phyloP scores from a whole-genome alignment of 1,140 invertebrate genomes.

The Nasonia vitripennis region DNA sequence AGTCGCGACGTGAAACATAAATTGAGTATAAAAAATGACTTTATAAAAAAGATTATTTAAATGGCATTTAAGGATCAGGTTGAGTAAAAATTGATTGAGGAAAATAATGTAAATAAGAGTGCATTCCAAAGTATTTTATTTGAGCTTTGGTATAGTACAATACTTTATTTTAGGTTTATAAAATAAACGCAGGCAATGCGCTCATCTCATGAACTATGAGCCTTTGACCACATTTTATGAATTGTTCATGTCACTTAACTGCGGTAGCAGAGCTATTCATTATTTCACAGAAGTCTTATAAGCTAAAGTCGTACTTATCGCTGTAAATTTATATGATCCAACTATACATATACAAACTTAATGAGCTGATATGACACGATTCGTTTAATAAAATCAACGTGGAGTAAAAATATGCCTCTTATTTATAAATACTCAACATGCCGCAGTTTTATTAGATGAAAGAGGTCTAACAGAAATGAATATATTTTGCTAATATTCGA shows the following conservation, averaged over 20 bases:
- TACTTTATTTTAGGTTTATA: conserved; percentile 53
- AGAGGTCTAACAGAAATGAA: background rate
- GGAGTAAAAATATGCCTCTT: background rate
- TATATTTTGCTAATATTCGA: background rate
- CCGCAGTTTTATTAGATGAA: too few relatives aligned
- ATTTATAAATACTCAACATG: background rate
- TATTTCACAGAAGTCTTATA: background rate
- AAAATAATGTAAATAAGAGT: background rate
- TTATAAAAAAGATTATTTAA: background rate
- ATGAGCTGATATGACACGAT: conserved; percentile 27
- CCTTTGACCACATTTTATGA: background rate
- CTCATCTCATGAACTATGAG: background rate
- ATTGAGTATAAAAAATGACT: background rate
- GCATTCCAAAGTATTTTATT: conserved; percentile 48
- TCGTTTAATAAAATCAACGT: background rate
- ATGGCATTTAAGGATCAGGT: background rate
- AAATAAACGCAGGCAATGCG: conserved; percentile 23
- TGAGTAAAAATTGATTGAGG: background rate
- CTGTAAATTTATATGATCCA: background rate
- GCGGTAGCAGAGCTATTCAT: background rate
- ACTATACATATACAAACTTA: conserved; percentile 24
- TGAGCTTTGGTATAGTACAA: conserved; percentile 60
- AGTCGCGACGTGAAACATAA: too few relatives aligned
- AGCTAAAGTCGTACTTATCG: background rate
- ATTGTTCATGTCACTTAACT: background rate